Evolutionary conservation across 2,113 vertebrate species (phyloP).

Genomic region (Antechinus flavipes): DNA sequence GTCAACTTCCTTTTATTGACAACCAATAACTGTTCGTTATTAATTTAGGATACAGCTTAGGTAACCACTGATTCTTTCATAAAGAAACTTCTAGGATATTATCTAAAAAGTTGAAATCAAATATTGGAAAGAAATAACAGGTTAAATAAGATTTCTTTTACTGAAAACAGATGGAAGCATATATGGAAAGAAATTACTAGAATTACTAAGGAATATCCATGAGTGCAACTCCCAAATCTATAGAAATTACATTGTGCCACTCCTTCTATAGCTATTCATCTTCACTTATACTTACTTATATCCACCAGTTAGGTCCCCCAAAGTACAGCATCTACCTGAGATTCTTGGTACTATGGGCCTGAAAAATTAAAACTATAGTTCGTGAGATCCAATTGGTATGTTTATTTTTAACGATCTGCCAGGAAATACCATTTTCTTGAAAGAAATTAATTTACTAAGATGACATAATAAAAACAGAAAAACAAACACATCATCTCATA

Average conservation of each 20-base stretch:
- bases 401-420: background rate
- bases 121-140: background rate
- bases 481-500: no score
- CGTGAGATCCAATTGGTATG: background rate
- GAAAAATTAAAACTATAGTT: background rate
- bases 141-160: background rate
- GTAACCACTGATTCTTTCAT: background rate
- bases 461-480: no score
- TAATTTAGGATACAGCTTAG: background rate
- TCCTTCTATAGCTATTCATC: background rate
- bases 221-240: background rate
- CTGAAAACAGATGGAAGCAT: background rate
- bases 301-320: background rate
- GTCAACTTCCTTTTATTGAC: rapidly evolving
- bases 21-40: background rate
- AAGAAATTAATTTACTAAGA: no score
- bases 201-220: background rate
- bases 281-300: background rate
- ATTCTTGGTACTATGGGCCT: background rate
- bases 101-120: background rate
- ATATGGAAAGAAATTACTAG: background rate
- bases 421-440: background rate
- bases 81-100: background rate
- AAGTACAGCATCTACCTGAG: background rate
- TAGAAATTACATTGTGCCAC: background rate